Evolutionary conservation across 2,797 vertebrate genomes (phyloP).

Genomic region (Takifugu rubripes): DNA sequence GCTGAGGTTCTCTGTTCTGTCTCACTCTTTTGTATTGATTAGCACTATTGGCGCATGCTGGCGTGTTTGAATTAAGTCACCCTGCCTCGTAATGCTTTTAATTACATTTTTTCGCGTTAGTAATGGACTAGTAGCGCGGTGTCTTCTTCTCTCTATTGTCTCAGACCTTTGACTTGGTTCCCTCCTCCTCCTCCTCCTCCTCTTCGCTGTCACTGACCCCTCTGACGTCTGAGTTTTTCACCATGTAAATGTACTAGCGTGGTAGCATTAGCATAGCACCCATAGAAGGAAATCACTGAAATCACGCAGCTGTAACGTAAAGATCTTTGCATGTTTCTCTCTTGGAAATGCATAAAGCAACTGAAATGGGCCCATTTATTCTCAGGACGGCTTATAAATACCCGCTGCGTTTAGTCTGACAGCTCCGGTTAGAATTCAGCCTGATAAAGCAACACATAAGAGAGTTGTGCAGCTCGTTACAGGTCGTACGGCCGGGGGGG

Average conservation of each 20-base stretch:
- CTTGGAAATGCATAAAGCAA: no score
- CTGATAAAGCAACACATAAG: no score
- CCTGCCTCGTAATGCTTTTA: constrained; percentile 65
- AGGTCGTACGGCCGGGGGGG: no score
- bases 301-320: no score
- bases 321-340: constrained; percentile 8
- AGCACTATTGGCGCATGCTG: constrained; percentile 37
- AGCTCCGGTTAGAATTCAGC: no score
- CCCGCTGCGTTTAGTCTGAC: no score
- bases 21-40: constrained; percentile 45
- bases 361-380: no score
- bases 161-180: constrained; percentile 29
- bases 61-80: constrained; percentile 82
- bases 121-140: constrained; percentile 9
- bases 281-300: no score
- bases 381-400: no score
- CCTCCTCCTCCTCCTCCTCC: constrained; percentile 22
- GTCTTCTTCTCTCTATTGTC: constrained; percentile 23
- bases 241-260: constrained; percentile 37
- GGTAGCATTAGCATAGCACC: constrained; percentile 18
- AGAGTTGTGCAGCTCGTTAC: no score
- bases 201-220: constrained; percentile 30
- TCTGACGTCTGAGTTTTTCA: constrained; percentile 46
- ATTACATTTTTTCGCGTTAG: constrained; percentile 33
- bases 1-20: constrained; percentile 52